These are phyloP conservation scores for Thereuonema tuberculata DNA, from an alignment of 1,140 invertebrate species.

Conservation along the genomic window DNA sequence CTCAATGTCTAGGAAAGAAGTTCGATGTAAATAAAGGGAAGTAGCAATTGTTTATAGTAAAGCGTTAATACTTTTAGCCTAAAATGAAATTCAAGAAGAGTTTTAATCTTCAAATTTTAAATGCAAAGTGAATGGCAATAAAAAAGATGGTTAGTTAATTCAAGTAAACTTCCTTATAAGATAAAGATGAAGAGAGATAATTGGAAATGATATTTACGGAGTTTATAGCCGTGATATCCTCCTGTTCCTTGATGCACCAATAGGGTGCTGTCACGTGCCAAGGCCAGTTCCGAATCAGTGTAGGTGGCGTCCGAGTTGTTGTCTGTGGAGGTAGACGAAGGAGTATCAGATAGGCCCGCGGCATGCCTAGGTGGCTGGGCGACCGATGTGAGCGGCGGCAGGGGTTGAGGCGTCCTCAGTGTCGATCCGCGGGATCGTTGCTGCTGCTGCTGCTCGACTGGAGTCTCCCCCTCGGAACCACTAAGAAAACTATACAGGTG, in stretches of 20 bases:
- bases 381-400: not conserved
- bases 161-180: no score
- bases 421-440: not conserved
- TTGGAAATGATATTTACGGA: no score
- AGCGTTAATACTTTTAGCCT: no score
- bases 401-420: not conserved
- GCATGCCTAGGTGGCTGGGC: not conserved
- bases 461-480: not conserved
- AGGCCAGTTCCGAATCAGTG: constrained; percentile 60
- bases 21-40: no score
- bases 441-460: not conserved
- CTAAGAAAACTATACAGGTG: not conserved
- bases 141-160: no score
- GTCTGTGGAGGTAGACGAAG: constrained; percentile 31
- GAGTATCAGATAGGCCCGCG: not conserved
- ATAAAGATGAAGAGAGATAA: no score
- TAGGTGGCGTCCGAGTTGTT: constrained; percentile 66
- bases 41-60: no score
- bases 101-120: no score
- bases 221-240: no score
- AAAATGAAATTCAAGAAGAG: no score
- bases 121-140: no score
- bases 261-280: constrained; percentile 57
- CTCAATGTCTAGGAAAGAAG: no score
- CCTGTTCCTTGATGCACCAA: constrained; percentile 44